Conservation (phyloP, 1,140 invertebrate species). For the Bombus polaris region DNA sequence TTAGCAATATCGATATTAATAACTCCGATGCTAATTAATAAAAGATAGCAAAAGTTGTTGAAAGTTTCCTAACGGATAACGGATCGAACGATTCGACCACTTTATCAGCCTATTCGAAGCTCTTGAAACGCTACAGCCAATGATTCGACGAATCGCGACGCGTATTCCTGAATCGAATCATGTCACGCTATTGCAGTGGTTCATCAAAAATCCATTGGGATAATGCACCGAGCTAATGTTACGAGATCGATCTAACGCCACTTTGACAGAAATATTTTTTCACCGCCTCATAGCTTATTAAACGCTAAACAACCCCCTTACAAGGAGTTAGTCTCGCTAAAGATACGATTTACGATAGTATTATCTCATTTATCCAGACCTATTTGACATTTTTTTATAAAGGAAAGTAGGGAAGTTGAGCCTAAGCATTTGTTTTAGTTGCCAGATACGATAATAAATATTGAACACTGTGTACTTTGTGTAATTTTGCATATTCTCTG, state of each 20-base stretch:
- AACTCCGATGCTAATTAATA: too few species aligned
- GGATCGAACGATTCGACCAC: not conserved
- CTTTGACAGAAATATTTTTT: not conserved
- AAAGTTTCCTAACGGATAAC: not conserved
- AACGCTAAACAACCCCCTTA: conserved; percentile 6
- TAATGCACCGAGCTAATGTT: not conserved
- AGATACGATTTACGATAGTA: not conserved
- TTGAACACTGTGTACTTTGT: too few species aligned
- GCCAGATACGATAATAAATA: too few species aligned
- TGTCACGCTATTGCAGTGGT: conserved; percentile 12
- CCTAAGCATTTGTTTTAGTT: too few species aligned
- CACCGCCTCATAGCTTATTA: not conserved
- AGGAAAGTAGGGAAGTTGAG: too few species aligned
- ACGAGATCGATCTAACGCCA: not conserved
- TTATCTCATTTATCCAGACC: too few species aligned
- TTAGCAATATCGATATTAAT: too few species aligned
- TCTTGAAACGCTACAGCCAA: not conserved
- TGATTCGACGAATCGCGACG: not conserved
- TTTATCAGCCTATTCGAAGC: not conserved
- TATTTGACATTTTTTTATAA: too few species aligned
- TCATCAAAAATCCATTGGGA: conserved; percentile 31
- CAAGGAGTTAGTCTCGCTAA: not conserved
- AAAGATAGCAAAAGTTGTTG: too few species aligned
- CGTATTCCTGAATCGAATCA: not conserved
- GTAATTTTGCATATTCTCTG: too few species aligned